Evolutionary conservation across 92 coral and sea anemone species (phyloP).

Genomic region (Zoanthus solanderi): DNA sequence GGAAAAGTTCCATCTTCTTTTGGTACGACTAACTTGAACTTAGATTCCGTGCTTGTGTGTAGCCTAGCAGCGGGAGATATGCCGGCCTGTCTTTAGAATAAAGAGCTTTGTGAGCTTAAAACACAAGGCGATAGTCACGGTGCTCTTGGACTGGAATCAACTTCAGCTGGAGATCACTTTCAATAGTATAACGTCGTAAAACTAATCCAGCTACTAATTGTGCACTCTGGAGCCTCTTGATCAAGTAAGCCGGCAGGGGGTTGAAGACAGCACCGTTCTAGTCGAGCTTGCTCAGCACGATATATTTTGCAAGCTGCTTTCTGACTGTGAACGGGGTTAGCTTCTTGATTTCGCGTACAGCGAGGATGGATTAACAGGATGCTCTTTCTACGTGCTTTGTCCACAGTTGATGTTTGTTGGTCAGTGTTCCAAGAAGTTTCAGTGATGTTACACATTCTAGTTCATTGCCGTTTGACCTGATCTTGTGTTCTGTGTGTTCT

Average conservation of each 20-base stretch:
- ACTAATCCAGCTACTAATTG: conserved; percentile 61
- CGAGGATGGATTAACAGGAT: conserved; percentile 29
- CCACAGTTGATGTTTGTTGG: conserved; percentile 36
- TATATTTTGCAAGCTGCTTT: conserved; percentile 55
- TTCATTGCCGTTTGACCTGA: background rate
- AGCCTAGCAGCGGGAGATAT: background rate
- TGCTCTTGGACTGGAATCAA: conserved; percentile 44
- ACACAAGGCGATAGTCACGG: background rate
- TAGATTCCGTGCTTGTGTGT: conserved; percentile 9
- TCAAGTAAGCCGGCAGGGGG: conserved; percentile 23
- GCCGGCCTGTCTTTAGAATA: conserved; percentile 9
- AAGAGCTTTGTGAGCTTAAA: background rate
- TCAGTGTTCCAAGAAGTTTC: conserved; percentile 23
- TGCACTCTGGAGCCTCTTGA: conserved; percentile 41
- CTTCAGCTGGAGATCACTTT: conserved; percentile 42
- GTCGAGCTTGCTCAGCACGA: conserved; percentile 48
- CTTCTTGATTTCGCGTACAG: conserved; percentile 21
- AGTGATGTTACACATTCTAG: background rate
- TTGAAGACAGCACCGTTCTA: conserved; percentile 49
- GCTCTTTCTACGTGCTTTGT: conserved; percentile 28
- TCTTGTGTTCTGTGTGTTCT: background rate
- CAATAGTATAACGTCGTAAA: conserved; percentile 40
- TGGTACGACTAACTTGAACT: conserved; percentile 1
- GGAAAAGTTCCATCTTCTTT: background rate
- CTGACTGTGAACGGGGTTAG: conserved; percentile 34